A percentile compares a stretch with the other conserved stretches of the same genome.
Conservation (phyloP, 2,797 vertebrate genomes). For the Danio choprae region DNA sequence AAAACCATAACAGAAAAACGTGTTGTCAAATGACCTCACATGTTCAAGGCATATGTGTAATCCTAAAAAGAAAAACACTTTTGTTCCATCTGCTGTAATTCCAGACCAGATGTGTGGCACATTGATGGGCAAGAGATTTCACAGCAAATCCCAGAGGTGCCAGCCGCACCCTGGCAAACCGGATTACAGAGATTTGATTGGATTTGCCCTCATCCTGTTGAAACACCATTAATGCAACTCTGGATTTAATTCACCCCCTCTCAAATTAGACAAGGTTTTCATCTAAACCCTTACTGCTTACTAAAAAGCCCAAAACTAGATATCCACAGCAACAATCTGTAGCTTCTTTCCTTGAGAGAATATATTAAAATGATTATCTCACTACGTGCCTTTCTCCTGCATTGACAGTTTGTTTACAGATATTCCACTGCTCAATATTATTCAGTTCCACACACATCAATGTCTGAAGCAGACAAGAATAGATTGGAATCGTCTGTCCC, state of each 20-base stretch:
- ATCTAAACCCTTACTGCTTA: slow-evolving; percentile 23
- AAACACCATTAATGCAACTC: slow-evolving; percentile 61
- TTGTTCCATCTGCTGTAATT: slow-evolving; percentile 64
- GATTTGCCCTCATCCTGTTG: slow-evolving; percentile 65
- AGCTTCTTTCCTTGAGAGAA: neutral
- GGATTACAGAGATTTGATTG: slow-evolving; percentile 67
- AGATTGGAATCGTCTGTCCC: slow-evolving; percentile 50
- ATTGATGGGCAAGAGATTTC: slow-evolving; percentile 33
- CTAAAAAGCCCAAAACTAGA: slow-evolving; percentile 17
- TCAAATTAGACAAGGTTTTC: slow-evolving; percentile 47
- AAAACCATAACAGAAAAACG: slow-evolving; percentile 30
- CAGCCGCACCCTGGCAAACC: slow-evolving; percentile 51
- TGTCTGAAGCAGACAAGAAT: slow-evolving; percentile 44
- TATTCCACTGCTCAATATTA: slow-evolving; percentile 32
- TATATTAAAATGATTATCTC: slow-evolving; percentile 38
- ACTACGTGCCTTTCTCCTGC: slow-evolving; percentile 22
- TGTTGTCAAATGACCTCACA: slow-evolving; percentile 46
- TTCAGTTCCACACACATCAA: slow-evolving; percentile 39
- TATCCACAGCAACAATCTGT: slow-evolving; percentile 1
- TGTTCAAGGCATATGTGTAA: slow-evolving; percentile 15
- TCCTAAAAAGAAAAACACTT: slow-evolving; percentile 32
- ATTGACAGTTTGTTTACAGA: slow-evolving; percentile 48
- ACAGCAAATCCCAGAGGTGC: slow-evolving; percentile 58
- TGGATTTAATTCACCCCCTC: slow-evolving; percentile 54
- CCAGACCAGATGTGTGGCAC: slow-evolving; percentile 31